Percentiles rank a stretch among this genome's conserved stretches.
These are phyloP conservation scores for Leptinotarsa undecemlineata DNA, from an alignment of 1,140 invertebrate genomes.

Conservation along the genomic window DNA sequence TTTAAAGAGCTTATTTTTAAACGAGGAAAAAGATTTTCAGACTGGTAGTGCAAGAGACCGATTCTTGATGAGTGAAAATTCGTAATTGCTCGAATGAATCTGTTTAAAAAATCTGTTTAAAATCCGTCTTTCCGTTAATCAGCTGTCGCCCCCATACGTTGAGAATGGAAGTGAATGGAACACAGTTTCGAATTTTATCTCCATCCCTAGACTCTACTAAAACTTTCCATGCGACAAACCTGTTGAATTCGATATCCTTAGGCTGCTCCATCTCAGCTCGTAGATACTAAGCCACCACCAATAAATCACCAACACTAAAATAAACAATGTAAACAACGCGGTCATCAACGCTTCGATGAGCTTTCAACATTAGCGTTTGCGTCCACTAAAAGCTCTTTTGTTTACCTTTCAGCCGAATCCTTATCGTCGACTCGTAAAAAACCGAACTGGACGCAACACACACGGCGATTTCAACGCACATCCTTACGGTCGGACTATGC, in stretches of 20 bases:
- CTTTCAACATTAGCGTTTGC: background rate
- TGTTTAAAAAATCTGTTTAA: no score
- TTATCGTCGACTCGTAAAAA: background rate
- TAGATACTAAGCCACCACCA: background rate
- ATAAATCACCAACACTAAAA: background rate
- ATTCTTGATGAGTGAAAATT: background rate
- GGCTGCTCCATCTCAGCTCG: background rate
- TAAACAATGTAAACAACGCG: background rate
- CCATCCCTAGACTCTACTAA: background rate
- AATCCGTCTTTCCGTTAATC: no score
- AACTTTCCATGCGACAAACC: background rate
- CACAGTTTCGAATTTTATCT: background rate
- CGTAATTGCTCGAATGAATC: background rate
- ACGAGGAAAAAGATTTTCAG: no score
- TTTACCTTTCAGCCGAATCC: background rate
- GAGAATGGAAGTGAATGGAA: no score
- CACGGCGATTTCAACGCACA: background rate
- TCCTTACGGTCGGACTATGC: background rate
- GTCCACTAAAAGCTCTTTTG: background rate
- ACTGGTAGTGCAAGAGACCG: background rate
- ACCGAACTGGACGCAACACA: background rate
- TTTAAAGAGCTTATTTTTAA: no score
- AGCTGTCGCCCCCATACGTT: no score
- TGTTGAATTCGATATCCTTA: slow-evolving; percentile 3
- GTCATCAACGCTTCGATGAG: background rate